Base-by-base conservation (phyloP, 2,113 vertebrate species). In the Notechis scutatus region DNA sequence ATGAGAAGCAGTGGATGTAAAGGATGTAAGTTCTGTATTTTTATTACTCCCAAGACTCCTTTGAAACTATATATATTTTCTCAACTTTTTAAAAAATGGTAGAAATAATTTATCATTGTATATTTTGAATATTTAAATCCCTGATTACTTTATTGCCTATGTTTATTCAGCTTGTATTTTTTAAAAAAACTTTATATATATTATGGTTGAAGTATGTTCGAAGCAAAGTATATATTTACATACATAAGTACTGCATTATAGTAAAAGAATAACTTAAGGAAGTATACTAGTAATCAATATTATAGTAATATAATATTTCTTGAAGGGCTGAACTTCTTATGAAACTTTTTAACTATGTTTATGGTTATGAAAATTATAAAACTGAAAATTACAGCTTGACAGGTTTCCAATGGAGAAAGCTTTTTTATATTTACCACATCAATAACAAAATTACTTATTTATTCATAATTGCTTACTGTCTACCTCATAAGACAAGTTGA, bases 301-400 rank as follows among this genome's bases (percentile, higher is more conserved):
- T 5, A 47, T 3, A 12, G 1, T 1, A 74, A 91, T 4, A 29
- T 4, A 42, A 26, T 91, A 18, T 21, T 56, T 50, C 52, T 24
- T 0, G 0, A 4, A 92, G 93, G 8, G 10, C 50, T 87, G 4
- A 64, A 52, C 34, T 61, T 57, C n/a, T 90, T 88, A 92, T 64
- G 92, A 88, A 81, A 5, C 54, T 87, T 92, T 94, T 87, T 1
- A 34, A 61, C 29, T 91, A 93, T 95, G 64, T 39, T 87, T 0
- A 2, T 88, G 4, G 7, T 56, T 91, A 52, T 81, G 24, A 55
- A 92, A 88, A 56, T 88, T 45, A 52, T 23, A 55, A 93, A 45
- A 87, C 0, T n/a, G 87, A 23, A 8, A 11, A 10, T 55, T 56
- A 56, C 1, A 14, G 9, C 54, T n/a, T 39, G 54, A 88, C n/a